Percentiles rank a stretch among this genome's conserved stretches.
phyloP scores from a whole-genome alignment of 2,797 vertebrate species.

The Bovichtus diacanthus region DNA sequence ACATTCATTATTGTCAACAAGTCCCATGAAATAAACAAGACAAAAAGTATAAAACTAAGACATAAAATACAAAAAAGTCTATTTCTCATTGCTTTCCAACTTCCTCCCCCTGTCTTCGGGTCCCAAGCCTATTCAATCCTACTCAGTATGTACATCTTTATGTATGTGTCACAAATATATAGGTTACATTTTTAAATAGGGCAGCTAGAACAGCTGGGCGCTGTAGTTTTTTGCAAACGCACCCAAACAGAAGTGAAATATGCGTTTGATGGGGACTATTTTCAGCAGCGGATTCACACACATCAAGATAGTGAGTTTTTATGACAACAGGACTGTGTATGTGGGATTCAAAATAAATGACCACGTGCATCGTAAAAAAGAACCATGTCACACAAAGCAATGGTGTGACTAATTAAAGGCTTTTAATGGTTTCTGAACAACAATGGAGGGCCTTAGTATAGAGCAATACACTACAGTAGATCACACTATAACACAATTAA shows the following conservation, averaged over 20 bases:
- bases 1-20: slow-evolving; percentile 7
- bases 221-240: background rate
- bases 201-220: background rate
- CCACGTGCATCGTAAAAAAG: background rate
- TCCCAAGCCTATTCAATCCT: background rate
- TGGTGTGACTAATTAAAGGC: background rate
- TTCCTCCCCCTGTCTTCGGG: background rate
- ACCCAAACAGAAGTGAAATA: background rate
- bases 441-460: background rate
- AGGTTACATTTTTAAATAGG: background rate
- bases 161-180: background rate
- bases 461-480: background rate
- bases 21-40: background rate
- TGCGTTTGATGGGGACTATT: background rate
- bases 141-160: background rate
- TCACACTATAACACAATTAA: background rate
- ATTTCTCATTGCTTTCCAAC: background rate
- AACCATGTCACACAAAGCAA: background rate
- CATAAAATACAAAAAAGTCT: background rate
- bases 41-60: background rate
- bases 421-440: background rate
- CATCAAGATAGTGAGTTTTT: background rate
- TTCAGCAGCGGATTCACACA: background rate
- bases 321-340: background rate
- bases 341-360: background rate